Percentiles rank a stretch among this genome's conserved stretches.
phyloP scores from a whole-genome alignment of 2,797 vertebrate species.

The Podarcis siculus region DNA sequence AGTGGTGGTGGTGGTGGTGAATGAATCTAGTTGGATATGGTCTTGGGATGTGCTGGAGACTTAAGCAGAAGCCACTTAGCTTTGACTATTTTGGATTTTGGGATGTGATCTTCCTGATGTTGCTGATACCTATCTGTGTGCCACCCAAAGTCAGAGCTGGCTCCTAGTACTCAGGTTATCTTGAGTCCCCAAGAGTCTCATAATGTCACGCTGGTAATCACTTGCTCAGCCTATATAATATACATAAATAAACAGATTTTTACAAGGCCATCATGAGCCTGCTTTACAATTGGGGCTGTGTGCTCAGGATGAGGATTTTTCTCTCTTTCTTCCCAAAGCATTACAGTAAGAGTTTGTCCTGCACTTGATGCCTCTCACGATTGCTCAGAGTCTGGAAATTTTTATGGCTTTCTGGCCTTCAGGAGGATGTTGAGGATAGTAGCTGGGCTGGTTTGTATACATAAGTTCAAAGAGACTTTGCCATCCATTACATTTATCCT shows the following conservation, averaged over 20 bases:
- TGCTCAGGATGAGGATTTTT: no score
- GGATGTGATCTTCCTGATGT: background rate
- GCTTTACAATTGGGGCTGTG: background rate
- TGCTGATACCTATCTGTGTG: background rate
- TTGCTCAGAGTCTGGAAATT: background rate
- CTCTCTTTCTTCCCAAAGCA: background rate
- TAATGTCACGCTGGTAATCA: no score
- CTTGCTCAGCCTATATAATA: background rate
- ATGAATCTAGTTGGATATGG: background rate
- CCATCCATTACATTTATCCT: background rate
- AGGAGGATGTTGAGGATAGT: background rate
- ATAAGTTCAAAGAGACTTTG: background rate
- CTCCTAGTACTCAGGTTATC: background rate
- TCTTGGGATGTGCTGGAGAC: background rate
- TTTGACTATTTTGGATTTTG: background rate
- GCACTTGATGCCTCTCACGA: background rate
- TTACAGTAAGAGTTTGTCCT: background rate
- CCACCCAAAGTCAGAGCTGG: background rate
- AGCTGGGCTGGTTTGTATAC: background rate
- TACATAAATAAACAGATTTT: background rate
- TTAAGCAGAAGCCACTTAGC: background rate
- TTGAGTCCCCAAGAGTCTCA: background rate
- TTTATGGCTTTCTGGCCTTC: background rate
- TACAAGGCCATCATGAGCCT: background rate
- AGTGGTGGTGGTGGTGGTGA: background rate